These are phyloP conservation scores for Peucedramus taeniatus DNA, from an alignment of 2,113 vertebrate species.

Conservation along the genomic window DNA sequence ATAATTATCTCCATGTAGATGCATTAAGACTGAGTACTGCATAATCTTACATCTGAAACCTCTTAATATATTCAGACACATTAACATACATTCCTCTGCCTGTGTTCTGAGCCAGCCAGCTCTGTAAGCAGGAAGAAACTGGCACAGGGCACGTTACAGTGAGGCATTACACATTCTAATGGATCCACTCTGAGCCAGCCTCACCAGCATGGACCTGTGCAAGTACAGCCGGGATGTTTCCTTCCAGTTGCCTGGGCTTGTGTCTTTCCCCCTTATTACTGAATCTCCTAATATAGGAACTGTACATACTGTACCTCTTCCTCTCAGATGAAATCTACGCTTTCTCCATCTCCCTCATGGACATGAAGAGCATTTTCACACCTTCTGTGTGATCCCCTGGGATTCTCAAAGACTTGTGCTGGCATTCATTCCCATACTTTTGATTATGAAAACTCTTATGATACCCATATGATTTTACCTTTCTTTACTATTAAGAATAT, in stretches of 20 bases:
- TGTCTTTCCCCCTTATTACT: not conserved
- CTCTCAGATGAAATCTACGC: not conserved
- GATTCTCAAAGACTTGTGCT: not conserved
- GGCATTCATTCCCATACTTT: not conserved
- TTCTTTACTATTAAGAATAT: not conserved
- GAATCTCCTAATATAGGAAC: not conserved
- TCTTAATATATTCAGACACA: not conserved
- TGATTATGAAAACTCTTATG: not conserved
- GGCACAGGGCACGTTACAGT: not conserved
- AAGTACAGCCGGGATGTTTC: not conserved
- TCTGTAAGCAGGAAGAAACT: not conserved
- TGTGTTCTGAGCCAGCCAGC: not conserved
- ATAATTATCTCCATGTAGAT: not conserved
- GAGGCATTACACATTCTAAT: not conserved
- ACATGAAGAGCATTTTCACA: not conserved
- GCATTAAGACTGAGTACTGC: not conserved
- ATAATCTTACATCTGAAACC: not conserved
- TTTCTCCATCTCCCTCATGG: not conserved
- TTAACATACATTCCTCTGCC: not conserved
- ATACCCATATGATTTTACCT: not conserved
- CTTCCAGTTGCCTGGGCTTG: not conserved
- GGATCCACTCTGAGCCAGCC: not conserved
- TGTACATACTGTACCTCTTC: not conserved
- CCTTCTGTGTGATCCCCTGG: accelerated
- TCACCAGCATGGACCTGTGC: not conserved